phyloP scores from a whole-genome alignment of 2,797 vertebrate genomes.

The Parotocinclus haroldoi region DNA sequence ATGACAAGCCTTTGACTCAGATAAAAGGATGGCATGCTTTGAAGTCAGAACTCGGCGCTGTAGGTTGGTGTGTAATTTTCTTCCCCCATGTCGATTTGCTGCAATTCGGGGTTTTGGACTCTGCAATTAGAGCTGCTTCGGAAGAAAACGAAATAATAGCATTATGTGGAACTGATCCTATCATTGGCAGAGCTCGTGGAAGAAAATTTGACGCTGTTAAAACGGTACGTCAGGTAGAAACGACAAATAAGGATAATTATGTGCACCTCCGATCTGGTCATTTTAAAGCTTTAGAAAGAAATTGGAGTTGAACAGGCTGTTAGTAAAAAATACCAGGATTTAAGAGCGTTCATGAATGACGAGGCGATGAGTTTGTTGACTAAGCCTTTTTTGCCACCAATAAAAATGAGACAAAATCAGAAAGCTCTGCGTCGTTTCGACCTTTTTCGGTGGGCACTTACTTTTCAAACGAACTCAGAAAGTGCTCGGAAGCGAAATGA shows the following conservation, averaged over 20 bases:
- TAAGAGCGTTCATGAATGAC: too few species aligned
- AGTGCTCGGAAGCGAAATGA: too few species aligned
- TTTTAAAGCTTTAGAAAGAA: too few species aligned
- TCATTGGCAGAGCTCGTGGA: constrained; percentile 1
- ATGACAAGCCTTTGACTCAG: constrained; percentile 22
- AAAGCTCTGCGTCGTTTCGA: too few species aligned
- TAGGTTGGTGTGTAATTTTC: constrained; percentile 32
- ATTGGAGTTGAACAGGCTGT: too few species aligned
- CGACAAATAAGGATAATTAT: not conserved
- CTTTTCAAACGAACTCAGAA: too few species aligned
- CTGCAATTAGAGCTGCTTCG: constrained; percentile 27
- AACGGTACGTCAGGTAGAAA: constrained; percentile 4
- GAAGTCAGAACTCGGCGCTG: constrained; percentile 28
- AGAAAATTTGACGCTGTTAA: constrained; percentile 3
- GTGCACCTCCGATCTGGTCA: too few species aligned
- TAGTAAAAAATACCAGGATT: too few species aligned
- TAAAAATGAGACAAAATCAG: too few species aligned
- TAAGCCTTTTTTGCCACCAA: too few species aligned
- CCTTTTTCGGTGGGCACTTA: too few species aligned
- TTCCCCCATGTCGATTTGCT: constrained; percentile 25
- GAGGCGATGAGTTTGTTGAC: too few species aligned
- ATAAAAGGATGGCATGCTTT: constrained; percentile 43
- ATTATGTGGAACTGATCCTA: constrained; percentile 30
- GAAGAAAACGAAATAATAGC: constrained; percentile 24
- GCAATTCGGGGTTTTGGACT: constrained; percentile 14